Conservation (phyloP, 2,113 vertebrate genomes). For the Brachionichthys hirsutus region DNA sequence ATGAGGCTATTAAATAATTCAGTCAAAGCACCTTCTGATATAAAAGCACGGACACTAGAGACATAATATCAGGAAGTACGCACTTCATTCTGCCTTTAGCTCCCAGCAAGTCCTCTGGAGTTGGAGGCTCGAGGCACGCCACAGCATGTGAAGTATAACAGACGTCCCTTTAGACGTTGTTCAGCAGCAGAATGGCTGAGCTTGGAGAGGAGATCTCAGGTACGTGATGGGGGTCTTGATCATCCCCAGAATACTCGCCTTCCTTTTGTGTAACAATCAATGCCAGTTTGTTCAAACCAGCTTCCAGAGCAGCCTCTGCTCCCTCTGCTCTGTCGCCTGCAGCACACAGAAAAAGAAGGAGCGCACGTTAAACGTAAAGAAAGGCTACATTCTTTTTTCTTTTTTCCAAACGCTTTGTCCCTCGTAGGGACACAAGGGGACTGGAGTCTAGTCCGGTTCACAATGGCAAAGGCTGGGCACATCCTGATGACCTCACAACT, state of each 20-base stretch:
- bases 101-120: background rate
- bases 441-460: background rate
- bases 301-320: conserved; percentile 66
- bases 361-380: too few species aligned
- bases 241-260: conserved; percentile 37
- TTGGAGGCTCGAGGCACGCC: too few species aligned
- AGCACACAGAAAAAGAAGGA: conserved; percentile 14
- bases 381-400: too few species aligned
- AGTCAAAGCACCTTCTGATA: conserved; percentile 17
- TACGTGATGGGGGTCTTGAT: conserved; percentile 31
- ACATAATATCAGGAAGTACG: conserved; percentile 1
- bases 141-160: too few species aligned
- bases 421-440: background rate
- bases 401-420: too few species aligned
- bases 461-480: too few species aligned
- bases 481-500: too few species aligned
- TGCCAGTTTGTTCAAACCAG: conserved; percentile 63
- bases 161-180: conserved; percentile 48
- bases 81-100: background rate
- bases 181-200: conserved; percentile 51
- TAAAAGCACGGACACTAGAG: conserved; percentile 17
- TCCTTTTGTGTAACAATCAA: conserved; percentile 52
- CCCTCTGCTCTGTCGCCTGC: conserved; percentile 78
- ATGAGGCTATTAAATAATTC: background rate
- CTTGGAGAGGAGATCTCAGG: conserved; percentile 31